Evolutionary conservation across 2,888 invertebrate species (phyloP), one percentile per base, ranked within the genome.

Genomic region (Oligia strigilis): DNA sequence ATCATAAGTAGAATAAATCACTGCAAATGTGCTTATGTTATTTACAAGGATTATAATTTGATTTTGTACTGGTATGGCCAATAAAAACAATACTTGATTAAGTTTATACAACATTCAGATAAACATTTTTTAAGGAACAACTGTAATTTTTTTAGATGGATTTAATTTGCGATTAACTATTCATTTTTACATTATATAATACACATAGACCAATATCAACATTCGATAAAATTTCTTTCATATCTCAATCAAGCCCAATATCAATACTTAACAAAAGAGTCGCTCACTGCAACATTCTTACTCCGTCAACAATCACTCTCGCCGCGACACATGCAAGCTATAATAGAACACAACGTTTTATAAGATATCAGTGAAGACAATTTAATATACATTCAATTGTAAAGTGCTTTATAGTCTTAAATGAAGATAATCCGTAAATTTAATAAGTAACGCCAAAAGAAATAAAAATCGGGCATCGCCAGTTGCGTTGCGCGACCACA

Each of bases 51-150:
- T 94, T 92, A 91, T 91, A 82, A 79, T 78, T 92, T 92, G 91
- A 90, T 91, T 96, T 96, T 96, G 96, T 96, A 97, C 96, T 96
- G 96, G 94, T 95, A 95, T 95, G 95, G 94, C 95, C 96, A 92
- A 97, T 95, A 94, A 93, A 94, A 88, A 85, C 80, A 86, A 93
- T 92, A 94, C 90, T 92, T 92, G 91, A 93, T 92, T 91, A 91
- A 92, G 91, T 90, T 90, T 86, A 88, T 92, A 94, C 93, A 95
- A 96, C 94, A 94, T 93, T 93, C 90, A 94, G 93, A 93, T 95
- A 94, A 93, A 94, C 90, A 93, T 93, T 87, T 92, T 82, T 92
- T 78, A 93, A 86, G 90, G 92, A 93, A 94, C 92, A 95, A 94
- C 92, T 93, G 92, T 93, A 92, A 91, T 93, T 90, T 93, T 92